Base-by-base conservation (phyloP, 1,140 invertebrate genomes). In the Drosophila ohnishii region DNA sequence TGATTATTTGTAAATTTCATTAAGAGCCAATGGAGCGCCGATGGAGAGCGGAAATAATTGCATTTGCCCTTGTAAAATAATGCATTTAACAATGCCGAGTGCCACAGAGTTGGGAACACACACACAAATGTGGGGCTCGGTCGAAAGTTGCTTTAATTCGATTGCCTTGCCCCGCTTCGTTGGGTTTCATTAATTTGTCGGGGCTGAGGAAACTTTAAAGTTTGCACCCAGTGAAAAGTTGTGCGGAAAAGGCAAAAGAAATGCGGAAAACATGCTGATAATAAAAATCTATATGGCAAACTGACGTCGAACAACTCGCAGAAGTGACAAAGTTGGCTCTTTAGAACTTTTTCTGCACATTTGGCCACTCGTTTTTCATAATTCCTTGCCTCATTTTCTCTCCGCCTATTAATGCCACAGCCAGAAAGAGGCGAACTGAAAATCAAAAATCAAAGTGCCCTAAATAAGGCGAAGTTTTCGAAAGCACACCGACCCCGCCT, bases 1-100 rank as follows among this genome's bases (percentile, higher is more conserved):
- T 83, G 79, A 67, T 82, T 87, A 87, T 86, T 78, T 72, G 66
- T 51, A 75, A 82, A 87, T 66, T 70, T 64, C 50, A 85, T 85
- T 77, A 70, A 77, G 63, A 39, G 25, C 30, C 51, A 37, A 59
- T 65, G 56, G 7, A 44, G 55, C 47, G 22, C 42, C 60, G 34
- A 59, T 53, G 45, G 42, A 67, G 59, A 48, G 61, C 44, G 42
- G 37, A 55, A 37, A 55, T 75, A 85, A 86, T 81, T 80, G 51
- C 62, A 62, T 53, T 48, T 45, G 48, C 32, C 50, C 59, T 77
- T 71, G 39, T 28, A 25, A 45, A 55, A 59, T 62, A 66, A 81
- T 70, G 50, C 42, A 70, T 62, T 83, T 65, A 62, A 53, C 47
- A 69, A 55, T 37, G 25, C 30, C n/a, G 30, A 16, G 30, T 34